Evolutionary conservation across 2,888 invertebrate species (phyloP).

Genomic region (Catocala nupta): DNA sequence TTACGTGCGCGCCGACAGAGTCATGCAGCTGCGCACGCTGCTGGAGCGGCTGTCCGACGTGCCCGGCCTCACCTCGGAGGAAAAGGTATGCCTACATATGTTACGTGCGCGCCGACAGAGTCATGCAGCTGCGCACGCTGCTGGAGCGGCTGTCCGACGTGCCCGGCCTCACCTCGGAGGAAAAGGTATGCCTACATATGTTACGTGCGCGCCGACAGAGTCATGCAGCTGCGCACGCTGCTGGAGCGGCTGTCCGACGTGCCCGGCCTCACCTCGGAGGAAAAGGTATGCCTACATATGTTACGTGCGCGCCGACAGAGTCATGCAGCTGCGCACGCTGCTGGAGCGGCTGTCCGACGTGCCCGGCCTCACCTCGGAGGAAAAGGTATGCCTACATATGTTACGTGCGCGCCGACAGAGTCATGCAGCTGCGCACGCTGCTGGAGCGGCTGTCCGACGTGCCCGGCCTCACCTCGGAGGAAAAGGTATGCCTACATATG

Average conservation of each 20-base stretch:
- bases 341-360: conserved; percentile 96
- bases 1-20: conserved; percentile 98
- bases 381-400: conserved; percentile 88
- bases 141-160: conserved; percentile 96
- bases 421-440: conserved; percentile 96
- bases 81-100: conserved; percentile 88
- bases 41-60: conserved; percentile 96
- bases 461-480: conserved; percentile 96
- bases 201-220: conserved; percentile 98
- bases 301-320: conserved; percentile 98
- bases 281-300: conserved; percentile 88
- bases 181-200: conserved; percentile 88
- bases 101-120: conserved; percentile 98
- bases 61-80: conserved; percentile 96
- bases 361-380: conserved; percentile 96
- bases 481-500: conserved; percentile 88
- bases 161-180: conserved; percentile 96
- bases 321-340: conserved; percentile 96
- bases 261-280: conserved; percentile 96
- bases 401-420: conserved; percentile 98
- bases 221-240: conserved; percentile 96
- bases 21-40: conserved; percentile 96
- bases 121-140: conserved; percentile 96
- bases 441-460: conserved; percentile 96
- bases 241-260: conserved; percentile 96